Conservation (phyloP, 2,797 vertebrate genomes). For the Molothrus ater region DNA sequence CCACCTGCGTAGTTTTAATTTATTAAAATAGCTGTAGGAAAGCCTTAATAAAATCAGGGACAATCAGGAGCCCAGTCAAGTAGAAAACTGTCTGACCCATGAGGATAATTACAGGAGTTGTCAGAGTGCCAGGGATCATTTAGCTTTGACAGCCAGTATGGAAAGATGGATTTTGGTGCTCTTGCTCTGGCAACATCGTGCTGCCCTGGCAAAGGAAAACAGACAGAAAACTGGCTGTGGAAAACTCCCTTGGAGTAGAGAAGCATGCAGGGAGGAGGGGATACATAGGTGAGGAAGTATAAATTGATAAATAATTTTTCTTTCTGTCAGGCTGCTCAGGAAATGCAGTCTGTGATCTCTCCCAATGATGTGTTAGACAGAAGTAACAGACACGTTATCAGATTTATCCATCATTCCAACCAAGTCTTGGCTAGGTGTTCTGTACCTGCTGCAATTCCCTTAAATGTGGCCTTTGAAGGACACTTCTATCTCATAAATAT, state of each 20-base stretch:
- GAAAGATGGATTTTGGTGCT: conserved; percentile 20
- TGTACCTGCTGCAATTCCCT: not conserved
- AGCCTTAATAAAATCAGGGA: conserved; percentile 16
- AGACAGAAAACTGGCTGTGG: not conserved
- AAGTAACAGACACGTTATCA: not conserved
- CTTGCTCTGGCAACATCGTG: not conserved
- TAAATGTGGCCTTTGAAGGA: not conserved
- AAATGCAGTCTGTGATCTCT: not conserved
- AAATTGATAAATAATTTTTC: not conserved
- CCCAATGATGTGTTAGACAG: not conserved
- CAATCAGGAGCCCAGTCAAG: conserved; percentile 10
- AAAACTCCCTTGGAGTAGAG: not conserved
- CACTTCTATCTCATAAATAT: not conserved
- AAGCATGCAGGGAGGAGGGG: not conserved
- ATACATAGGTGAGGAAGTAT: not conserved
- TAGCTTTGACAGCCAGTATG: conserved; percentile 2
- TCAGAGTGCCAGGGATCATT: not conserved
- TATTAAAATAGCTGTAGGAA: conserved; percentile 18
- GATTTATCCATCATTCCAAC: not conserved
- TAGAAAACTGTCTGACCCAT: not conserved
- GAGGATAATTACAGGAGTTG: not conserved
- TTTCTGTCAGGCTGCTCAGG: not conserved
- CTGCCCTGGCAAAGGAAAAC: not conserved
- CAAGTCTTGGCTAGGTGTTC: not conserved
- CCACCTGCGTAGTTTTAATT: not conserved